Percentiles rank a stretch among this genome's conserved stretches.
These are phyloP conservation scores for Kryptolebias marmoratus DNA, from an alignment of 2,113 vertebrate genomes.

Conservation along the genomic window DNA sequence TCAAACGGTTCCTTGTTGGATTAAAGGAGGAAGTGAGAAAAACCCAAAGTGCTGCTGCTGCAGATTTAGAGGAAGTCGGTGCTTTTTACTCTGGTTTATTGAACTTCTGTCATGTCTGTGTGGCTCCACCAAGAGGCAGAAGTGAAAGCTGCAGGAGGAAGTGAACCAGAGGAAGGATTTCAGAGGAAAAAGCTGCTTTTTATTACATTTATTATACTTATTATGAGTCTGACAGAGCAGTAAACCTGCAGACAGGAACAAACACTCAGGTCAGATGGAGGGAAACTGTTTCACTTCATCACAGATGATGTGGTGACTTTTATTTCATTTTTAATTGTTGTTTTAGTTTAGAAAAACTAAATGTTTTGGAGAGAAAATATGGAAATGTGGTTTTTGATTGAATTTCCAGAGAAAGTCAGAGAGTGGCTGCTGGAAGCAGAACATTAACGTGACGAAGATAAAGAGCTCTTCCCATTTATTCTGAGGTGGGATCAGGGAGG, in stretches of 20 bases:
- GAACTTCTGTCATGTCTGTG: neutral
- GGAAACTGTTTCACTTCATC: neutral
- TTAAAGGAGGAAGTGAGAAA: neutral
- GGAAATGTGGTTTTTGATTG: too few relatives aligned
- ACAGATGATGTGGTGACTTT: neutral
- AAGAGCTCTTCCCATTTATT: too few relatives aligned
- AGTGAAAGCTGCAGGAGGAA: neutral
- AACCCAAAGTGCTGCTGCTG: neutral
- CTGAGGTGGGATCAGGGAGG: too few relatives aligned
- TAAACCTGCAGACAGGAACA: neutral
- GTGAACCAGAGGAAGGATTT: neutral
- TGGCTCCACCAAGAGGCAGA: slow-evolving; percentile 1
- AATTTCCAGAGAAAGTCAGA: too few relatives aligned
- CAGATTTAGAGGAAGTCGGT: too few relatives aligned
- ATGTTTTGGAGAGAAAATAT: too few relatives aligned
- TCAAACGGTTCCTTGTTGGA: neutral
- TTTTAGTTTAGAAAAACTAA: too few relatives aligned
- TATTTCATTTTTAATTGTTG: neutral
- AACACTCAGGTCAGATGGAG: neutral
- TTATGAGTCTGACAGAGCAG: too few relatives aligned
- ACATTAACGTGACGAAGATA: too few relatives aligned
- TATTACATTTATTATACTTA: too few relatives aligned
- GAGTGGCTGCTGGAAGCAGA: too few relatives aligned
- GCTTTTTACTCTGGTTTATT: neutral
- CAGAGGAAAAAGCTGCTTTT: too few relatives aligned